Percentiles rank a stretch among this genome's conserved stretches.
phyloP scores from a whole-genome alignment of 2,888 invertebrate genomes.

The Ellobium chinense region DNA sequence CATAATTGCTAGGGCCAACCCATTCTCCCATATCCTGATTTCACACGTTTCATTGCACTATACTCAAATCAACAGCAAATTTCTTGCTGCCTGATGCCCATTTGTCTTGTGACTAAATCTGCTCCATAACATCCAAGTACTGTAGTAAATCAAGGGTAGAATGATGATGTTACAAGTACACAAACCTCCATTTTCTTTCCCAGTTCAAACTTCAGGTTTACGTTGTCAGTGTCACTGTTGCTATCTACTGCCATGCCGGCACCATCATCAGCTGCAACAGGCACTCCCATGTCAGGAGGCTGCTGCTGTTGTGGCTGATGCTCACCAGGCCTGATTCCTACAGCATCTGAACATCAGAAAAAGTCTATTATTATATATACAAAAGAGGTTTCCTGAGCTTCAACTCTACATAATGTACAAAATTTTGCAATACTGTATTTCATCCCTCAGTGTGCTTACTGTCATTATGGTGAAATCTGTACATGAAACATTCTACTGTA shows the following conservation, averaged over 20 bases:
- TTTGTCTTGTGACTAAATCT: too few species aligned
- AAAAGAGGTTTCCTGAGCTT: neutral
- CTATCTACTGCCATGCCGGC: neutral
- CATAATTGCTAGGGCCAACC: too few species aligned
- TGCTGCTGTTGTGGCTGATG: slow-evolving; percentile 8
- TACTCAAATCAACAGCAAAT: too few species aligned
- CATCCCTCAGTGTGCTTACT: neutral
- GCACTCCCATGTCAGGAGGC: neutral
- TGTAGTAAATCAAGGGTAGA: too few species aligned
- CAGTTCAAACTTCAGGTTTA: neutral
- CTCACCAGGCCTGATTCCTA: neutral
- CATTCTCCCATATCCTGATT: too few species aligned
- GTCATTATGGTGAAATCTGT: too few species aligned
- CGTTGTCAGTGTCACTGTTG: slow-evolving; percentile 8
- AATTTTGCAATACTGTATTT: neutral
- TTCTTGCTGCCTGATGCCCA: too few species aligned
- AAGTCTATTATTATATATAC: neutral
- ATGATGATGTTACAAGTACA: neutral
- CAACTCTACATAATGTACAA: neutral
- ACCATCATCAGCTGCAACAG: neutral
- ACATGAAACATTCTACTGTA: too few species aligned
- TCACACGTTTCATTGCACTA: too few species aligned
- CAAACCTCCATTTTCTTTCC: slow-evolving; percentile 6
- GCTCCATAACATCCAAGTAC: too few species aligned
- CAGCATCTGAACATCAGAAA: neutral